Base-by-base conservation (phyloP, 1,140 invertebrate genomes). In the Pantala flavescens region DNA sequence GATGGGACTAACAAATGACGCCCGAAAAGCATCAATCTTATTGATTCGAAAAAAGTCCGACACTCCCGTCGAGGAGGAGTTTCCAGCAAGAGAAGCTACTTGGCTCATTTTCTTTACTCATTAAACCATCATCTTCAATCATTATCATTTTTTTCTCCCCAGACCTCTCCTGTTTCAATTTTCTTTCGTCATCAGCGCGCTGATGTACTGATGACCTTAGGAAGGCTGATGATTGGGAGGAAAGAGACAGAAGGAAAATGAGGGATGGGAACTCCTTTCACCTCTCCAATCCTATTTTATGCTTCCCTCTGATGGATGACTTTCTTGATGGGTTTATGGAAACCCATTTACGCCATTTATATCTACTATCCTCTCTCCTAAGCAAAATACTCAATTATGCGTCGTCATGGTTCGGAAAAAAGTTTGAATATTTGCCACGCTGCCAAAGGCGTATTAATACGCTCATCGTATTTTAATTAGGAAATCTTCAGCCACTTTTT, bases 261-360 rank as follows among this genome's bases (percentile, higher is more conserved):
- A 19, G 49, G 49, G 49, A 63, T 16, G 49, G 49, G 16, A 63
- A 63, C 49, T 19, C 49, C 49, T 21, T 63, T 19, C n/a, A 63
- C 49, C n/a, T 63, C n/a, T 63, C n/a, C 49, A 19, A 16, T 16
- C 16, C 14, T 63, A 63, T 63, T 21, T 63, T 63, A 63, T 63
- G 49, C 14, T 21, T 63, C n/a, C 49, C 49, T 63, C 49, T 63
- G 49, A 63, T 63, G 49, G 49, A 63, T 63, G 49, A 63, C 49
- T 63, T 63, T 63, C 49, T 63, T 63, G 49, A 63, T 63, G 49
- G 49, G 49, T 63, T 63, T 63, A 63, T 63, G 49, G 49, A 63
- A 63, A 63, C 49, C n/a, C 49, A 63, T 63, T 63, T 63, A 21
- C n/a, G 49, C 16, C 49, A 19, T 63, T 63, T 63, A 63, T 63